These are phyloP conservation scores for Samia ricini DNA, from an alignment of 1,140 invertebrate genomes.

Conservation along the genomic window DNA sequence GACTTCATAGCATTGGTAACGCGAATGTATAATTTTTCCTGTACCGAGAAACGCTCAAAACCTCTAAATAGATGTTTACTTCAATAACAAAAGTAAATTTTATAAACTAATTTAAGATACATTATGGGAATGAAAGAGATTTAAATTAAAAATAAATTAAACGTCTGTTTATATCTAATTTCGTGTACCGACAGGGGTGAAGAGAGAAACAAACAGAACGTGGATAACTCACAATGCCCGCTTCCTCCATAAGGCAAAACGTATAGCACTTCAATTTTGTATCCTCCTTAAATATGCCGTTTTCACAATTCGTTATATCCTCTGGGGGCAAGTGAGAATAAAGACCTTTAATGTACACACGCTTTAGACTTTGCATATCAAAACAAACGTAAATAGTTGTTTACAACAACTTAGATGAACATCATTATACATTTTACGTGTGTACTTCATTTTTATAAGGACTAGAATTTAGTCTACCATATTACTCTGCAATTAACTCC, in stretches of 20 bases:
- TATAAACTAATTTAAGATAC: background rate
- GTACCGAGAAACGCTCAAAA: no score
- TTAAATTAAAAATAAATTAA: conserved; percentile 48
- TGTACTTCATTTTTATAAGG: no score
- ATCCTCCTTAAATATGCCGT: conserved; percentile 76
- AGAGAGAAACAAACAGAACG: conserved; percentile 45
- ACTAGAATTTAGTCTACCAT: background rate
- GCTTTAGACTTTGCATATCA: conserved; percentile 38
- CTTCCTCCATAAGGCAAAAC: conserved; percentile 75
- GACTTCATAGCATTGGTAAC: no score
- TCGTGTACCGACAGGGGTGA: conserved; percentile 21
- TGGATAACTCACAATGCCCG: conserved; percentile 68
- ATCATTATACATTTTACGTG: no score
- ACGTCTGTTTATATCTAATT: conserved; percentile 38
- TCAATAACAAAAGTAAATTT: background rate
- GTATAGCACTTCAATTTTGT: conserved; percentile 76
- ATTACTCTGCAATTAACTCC: background rate
- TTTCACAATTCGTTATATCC: conserved; percentile 76
- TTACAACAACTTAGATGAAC: no score
- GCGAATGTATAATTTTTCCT: no score
- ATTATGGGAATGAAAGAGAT: conserved; percentile 29
- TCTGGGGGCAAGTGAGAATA: conserved; percentile 65
- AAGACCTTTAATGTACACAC: conserved; percentile 54
- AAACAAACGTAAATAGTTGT: conserved; percentile 17
- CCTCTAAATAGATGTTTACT: no score